These are phyloP conservation scores for Eumacrocentrus americanus DNA, from an alignment of 2,888 invertebrate genomes.

Conservation along the genomic window DNA sequence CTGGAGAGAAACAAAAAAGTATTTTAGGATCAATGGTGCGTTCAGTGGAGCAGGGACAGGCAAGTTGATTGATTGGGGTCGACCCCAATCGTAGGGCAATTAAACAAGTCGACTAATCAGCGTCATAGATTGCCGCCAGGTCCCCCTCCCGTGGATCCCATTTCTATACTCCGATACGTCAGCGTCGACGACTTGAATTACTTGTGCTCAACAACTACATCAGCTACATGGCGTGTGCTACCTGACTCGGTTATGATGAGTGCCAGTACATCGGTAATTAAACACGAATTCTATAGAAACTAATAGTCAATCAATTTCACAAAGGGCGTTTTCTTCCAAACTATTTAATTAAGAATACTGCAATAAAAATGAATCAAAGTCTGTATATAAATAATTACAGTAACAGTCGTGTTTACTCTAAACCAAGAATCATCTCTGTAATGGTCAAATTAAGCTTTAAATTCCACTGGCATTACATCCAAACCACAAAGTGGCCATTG, in stretches of 20 bases:
- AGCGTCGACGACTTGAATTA: conserved; percentile 15
- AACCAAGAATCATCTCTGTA: too few species aligned
- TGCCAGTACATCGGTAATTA: background rate
- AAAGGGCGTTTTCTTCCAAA: too few species aligned
- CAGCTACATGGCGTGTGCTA: too few species aligned
- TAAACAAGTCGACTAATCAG: conserved; percentile 25
- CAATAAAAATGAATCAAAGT: too few species aligned
- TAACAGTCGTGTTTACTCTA: too few species aligned
- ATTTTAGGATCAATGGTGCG: background rate
- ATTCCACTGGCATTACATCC: too few species aligned
- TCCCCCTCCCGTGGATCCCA: background rate
- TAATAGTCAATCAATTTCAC: too few species aligned
- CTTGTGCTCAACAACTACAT: background rate
- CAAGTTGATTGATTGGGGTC: conserved; percentile 9
- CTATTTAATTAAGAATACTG: too few species aligned
- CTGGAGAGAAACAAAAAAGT: background rate
- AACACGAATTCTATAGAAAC: background rate
- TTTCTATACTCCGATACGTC: conserved; percentile 19
- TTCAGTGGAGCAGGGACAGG: background rate
- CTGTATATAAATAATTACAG: too few species aligned
- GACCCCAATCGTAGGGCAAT: conserved; percentile 12
- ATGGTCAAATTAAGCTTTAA: too few species aligned
- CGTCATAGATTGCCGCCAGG: conserved; percentile 7
- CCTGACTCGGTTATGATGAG: too few species aligned
- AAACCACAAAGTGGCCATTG: background rate